phyloP scores from a whole-genome alignment of 2,888 invertebrate species.

The Lingula anatina region DNA sequence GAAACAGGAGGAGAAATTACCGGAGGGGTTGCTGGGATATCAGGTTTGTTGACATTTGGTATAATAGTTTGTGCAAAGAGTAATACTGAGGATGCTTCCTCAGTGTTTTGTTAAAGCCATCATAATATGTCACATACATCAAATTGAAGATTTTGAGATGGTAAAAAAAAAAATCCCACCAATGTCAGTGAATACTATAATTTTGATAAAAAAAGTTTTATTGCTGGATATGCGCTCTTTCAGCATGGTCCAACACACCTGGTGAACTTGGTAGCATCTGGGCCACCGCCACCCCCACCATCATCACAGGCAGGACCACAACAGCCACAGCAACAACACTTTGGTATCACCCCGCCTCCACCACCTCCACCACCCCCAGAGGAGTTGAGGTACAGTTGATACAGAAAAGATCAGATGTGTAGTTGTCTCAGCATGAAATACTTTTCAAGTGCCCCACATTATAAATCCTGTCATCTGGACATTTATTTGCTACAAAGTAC shows the following conservation, averaged over 20 bases:
- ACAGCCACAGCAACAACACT: not conserved
- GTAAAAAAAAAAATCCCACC: too few species aligned
- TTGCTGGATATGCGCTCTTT: too few species aligned
- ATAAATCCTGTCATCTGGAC: too few species aligned
- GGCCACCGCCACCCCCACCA: slow-evolving; percentile 16
- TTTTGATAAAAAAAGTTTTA: too few species aligned
- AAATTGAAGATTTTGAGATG: too few species aligned
- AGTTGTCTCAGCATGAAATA: not conserved
- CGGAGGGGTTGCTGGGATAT: slow-evolving; percentile 43
- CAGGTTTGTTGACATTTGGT: slow-evolving; percentile 22
- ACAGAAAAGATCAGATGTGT: not conserved
- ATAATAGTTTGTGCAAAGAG: not conserved
- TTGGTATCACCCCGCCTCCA: not conserved
- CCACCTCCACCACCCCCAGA: slow-evolving; percentile 1
- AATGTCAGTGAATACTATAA: too few species aligned
- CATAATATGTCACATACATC: not conserved
- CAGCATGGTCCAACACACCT: slow-evolving; percentile 48
- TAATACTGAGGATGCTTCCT: not conserved
- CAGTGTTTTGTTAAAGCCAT: not conserved
- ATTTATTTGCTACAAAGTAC: too few species aligned
- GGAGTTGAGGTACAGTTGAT: too few species aligned
- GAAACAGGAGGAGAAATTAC: slow-evolving; percentile 39
- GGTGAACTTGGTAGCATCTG: slow-evolving; percentile 35
- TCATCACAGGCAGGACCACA: slow-evolving; percentile 5
- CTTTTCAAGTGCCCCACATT: not conserved